Evolutionary conservation across 2,113 vertebrate species (phyloP).

Genomic region (Hiodon tergisus): DNA sequence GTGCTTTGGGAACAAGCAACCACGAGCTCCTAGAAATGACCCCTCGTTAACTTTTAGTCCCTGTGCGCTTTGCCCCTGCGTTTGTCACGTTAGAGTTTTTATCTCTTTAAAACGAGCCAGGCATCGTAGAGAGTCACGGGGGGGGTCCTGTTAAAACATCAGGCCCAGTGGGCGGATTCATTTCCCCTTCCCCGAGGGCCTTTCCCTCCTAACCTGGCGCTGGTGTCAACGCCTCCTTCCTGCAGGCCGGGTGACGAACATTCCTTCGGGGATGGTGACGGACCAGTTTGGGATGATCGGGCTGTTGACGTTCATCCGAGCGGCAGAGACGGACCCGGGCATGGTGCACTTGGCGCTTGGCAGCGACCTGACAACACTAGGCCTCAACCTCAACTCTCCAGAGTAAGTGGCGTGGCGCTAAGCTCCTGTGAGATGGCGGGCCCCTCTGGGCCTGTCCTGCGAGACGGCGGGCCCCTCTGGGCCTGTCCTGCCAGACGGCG

Average conservation of each 20-base stretch:
- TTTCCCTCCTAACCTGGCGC: not conserved
- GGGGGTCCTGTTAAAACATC: not conserved
- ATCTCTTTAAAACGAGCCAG: too few relatives aligned
- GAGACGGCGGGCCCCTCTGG: too few relatives aligned
- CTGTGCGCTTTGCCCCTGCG: too few relatives aligned
- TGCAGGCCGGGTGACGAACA: slow-evolving; percentile 97
- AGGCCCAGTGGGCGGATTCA: not conserved
- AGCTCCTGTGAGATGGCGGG: not conserved
- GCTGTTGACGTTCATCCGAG: slow-evolving; percentile 96
- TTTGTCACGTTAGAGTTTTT: too few relatives aligned
- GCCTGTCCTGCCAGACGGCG: too few relatives aligned
- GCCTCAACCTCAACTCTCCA: slow-evolving; percentile 98
- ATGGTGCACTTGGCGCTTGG: slow-evolving; percentile 98
- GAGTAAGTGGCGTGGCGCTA: slow-evolving; percentile 74
- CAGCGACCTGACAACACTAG: slow-evolving; percentile 98
- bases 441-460: too few relatives aligned
- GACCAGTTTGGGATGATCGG: slow-evolving; percentile 99
- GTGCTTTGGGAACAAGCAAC: too few relatives aligned
- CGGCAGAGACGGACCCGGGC: slow-evolving; percentile 95
- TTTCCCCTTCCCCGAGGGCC: not conserved
- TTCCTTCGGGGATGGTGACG: slow-evolving; percentile 98
- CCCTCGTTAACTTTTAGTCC: not conserved
- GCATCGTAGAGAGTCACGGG: too few relatives aligned
- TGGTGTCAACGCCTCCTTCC: not conserved
- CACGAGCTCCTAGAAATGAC: not conserved